Evolutionary conservation across 2,888 invertebrate species (phyloP).

Genomic region (Microplitis deprimator): DNA sequence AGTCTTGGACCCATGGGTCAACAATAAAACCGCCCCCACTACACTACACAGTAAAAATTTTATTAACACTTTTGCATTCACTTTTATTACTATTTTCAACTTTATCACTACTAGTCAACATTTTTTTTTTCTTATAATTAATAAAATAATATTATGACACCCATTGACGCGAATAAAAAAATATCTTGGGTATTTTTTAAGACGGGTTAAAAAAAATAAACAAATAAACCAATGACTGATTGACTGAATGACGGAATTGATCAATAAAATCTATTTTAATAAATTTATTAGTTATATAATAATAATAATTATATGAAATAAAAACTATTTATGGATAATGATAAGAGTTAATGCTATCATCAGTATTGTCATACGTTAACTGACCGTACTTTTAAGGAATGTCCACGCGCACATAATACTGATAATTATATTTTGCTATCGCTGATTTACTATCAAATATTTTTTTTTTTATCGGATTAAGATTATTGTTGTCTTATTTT

Average conservation of each 20-base stretch:
- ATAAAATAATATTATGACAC: background rate
- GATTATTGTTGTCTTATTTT: background rate
- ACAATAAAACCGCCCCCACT: slow-evolving; percentile 3
- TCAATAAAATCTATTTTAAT: background rate
- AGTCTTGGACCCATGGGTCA: slow-evolving; percentile 46
- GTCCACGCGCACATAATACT: background rate
- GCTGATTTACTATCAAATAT: slow-evolving; percentile 6
- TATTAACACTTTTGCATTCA: background rate
- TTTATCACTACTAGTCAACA: background rate
- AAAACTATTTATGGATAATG: background rate
- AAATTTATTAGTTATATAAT: background rate
- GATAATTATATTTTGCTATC: slow-evolving; percentile 17
- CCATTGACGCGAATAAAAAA: background rate
- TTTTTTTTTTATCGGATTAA: slow-evolving; percentile 13
- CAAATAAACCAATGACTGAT: too few species aligned
- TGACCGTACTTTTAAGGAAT: slow-evolving; percentile 12
- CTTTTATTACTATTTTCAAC: background rate
- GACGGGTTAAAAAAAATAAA: too few species aligned
- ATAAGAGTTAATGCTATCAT: slow-evolving; percentile 4
- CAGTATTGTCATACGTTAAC: slow-evolving; percentile 9
- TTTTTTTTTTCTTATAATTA: background rate
- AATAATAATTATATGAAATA: background rate
- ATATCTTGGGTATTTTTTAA: too few species aligned
- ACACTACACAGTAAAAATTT: background rate
- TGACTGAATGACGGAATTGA: too few species aligned